phyloP scores from a whole-genome alignment of 2,113 vertebrate genomes.

The Dicerorhinus sumatrensis region DNA sequence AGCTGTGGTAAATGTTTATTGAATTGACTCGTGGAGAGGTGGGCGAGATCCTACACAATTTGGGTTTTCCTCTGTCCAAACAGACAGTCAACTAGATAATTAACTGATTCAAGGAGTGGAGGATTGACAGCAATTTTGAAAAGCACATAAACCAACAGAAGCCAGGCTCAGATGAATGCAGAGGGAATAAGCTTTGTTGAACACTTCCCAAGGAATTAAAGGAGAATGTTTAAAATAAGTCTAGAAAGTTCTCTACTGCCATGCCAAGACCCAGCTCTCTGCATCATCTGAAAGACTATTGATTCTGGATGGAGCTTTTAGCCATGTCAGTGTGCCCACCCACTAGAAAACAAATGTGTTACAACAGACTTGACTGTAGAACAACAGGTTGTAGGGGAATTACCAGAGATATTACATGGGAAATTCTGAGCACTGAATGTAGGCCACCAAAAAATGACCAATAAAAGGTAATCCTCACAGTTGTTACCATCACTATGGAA shows the following conservation, averaged over 20 bases:
- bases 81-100: constrained; percentile 71
- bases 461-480: fast-evolving
- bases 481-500: not conserved
- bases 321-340: too few species aligned
- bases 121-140: constrained; percentile 70
- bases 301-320: not conserved
- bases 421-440: not conserved
- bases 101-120: constrained; percentile 65
- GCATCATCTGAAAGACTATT: not conserved
- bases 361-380: not conserved
- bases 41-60: constrained; percentile 25
- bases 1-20: constrained; percentile 22
- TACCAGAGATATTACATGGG: not conserved
- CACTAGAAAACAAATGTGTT: not conserved
- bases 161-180: constrained; percentile 41
- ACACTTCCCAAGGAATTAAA: not conserved
- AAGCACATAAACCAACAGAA: constrained; percentile 68
- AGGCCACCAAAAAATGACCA: too few species aligned
- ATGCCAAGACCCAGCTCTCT: not conserved
- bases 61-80: constrained; percentile 54
- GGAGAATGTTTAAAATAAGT: not conserved
- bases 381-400: not conserved
- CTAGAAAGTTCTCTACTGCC: not conserved
- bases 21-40: not conserved
- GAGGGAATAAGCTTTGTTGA: constrained; percentile 49